Evolutionary conservation across 2,113 vertebrate species (phyloP).

Genomic region (Garra rufa): DNA sequence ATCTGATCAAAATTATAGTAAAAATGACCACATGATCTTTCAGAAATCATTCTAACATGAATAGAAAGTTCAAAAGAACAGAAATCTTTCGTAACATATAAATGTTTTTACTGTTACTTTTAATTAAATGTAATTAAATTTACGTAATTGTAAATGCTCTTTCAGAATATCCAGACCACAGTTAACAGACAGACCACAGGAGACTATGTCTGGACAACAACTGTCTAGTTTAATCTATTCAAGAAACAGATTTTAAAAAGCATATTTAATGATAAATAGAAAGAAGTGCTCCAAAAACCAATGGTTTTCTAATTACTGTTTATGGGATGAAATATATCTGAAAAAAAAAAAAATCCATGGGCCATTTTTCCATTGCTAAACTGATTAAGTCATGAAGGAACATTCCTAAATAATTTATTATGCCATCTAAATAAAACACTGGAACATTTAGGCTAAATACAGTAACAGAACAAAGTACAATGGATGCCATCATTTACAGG

Average conservation of each 20-base stretch:
- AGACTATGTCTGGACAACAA: not conserved
- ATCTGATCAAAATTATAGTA: no score
- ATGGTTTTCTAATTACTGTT: not conserved
- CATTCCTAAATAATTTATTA: not conserved
- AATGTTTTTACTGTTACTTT: no score
- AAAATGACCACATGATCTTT: no score
- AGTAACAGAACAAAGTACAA: slow-evolving; percentile 16
- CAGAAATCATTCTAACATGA: no score
- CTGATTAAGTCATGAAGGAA: not conserved
- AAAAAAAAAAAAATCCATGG: not conserved
- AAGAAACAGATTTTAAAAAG: not conserved
- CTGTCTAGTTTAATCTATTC: not conserved
- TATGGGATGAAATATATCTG: not conserved
- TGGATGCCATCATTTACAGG: slow-evolving; percentile 13
- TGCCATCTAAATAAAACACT: not conserved
- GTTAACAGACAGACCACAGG: not conserved
- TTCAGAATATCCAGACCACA: not conserved
- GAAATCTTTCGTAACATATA: not conserved
- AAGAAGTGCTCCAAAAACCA: not conserved
- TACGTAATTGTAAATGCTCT: not conserved
- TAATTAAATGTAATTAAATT: no score
- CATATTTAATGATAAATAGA: not conserved
- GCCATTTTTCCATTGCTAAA: not conserved
- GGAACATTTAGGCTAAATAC: slow-evolving; percentile 1
- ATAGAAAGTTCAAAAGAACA: no score